These are phyloP conservation scores for Moxostoma hubbsi DNA, from an alignment of 2,797 vertebrate species.

Conservation along the genomic window DNA sequence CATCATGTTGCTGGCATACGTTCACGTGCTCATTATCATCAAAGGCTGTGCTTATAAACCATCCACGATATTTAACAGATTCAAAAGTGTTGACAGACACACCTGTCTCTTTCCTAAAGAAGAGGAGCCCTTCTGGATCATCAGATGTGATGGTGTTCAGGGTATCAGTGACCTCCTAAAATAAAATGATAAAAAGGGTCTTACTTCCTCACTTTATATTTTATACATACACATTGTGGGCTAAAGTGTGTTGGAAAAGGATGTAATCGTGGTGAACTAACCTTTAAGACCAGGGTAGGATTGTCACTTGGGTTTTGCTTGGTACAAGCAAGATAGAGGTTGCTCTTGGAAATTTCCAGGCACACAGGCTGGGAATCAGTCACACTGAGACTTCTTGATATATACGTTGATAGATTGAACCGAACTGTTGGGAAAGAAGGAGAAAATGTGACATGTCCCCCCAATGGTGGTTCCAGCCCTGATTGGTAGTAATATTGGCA, in stretches of 20 bases:
- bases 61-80: slow-evolving; percentile 61
- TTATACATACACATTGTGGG: neutral
- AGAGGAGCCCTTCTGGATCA: slow-evolving; percentile 63
- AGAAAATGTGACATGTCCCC: neutral
- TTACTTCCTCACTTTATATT: neutral
- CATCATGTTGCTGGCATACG: slow-evolving; percentile 30
- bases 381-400: neutral
- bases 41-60: slow-evolving; percentile 69
- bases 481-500: too few species aligned
- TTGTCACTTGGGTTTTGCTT: neutral
- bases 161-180: slow-evolving; percentile 48
- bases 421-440: slow-evolving; percentile 38
- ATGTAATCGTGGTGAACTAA: neutral
- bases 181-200: neutral
- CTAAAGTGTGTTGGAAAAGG: neutral
- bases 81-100: slow-evolving; percentile 54
- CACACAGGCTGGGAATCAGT: slow-evolving; percentile 43
- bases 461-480: too few species aligned
- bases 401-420: slow-evolving; percentile 52
- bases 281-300: slow-evolving; percentile 53
- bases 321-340: slow-evolving; percentile 56
- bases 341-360: slow-evolving; percentile 51
- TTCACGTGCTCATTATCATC: slow-evolving; percentile 42
- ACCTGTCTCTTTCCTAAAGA: slow-evolving; percentile 42
- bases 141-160: slow-evolving; percentile 24